phyloP scores from a whole-genome alignment of 2,113 vertebrate species.

The Tylochromis polylepis region DNA sequence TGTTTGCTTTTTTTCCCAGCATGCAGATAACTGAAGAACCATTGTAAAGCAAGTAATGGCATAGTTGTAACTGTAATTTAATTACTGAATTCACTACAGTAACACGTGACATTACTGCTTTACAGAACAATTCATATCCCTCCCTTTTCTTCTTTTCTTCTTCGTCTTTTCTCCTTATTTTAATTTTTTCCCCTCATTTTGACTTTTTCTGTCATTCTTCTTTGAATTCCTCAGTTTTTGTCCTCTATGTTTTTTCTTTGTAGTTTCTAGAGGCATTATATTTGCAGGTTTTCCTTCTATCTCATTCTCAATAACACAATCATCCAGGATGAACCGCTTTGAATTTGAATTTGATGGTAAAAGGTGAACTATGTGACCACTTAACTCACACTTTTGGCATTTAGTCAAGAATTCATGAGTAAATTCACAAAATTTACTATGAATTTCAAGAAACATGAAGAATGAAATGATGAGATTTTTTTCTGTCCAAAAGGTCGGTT shows the following conservation, averaged over 20 bases:
- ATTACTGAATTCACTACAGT: no score
- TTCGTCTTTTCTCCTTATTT: background rate
- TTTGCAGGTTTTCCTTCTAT: background rate
- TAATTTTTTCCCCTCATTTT: background rate
- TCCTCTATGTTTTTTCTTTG: background rate
- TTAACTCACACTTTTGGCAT: background rate
- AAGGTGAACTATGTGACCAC: background rate
- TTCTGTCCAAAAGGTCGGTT: background rate
- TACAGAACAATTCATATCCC: background rate
- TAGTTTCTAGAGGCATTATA: background rate
- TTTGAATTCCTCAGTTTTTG: background rate
- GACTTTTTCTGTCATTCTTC: background rate
- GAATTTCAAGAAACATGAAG: background rate
- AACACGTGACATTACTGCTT: no score
- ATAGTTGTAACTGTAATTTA: no score
- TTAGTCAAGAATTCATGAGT: background rate
- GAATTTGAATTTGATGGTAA: background rate
- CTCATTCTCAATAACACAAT: background rate
- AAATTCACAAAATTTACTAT: background rate
- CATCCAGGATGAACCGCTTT: background rate
- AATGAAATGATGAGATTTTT: background rate
- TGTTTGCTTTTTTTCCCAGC: no score
- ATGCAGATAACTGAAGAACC: no score
- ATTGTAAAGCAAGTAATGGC: no score
- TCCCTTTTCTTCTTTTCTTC: background rate